Percentiles rank a stretch among this genome's conserved stretches.
phyloP scores from a whole-genome alignment of 2,113 vertebrate species.

The Myotis yumanensis region DNA sequence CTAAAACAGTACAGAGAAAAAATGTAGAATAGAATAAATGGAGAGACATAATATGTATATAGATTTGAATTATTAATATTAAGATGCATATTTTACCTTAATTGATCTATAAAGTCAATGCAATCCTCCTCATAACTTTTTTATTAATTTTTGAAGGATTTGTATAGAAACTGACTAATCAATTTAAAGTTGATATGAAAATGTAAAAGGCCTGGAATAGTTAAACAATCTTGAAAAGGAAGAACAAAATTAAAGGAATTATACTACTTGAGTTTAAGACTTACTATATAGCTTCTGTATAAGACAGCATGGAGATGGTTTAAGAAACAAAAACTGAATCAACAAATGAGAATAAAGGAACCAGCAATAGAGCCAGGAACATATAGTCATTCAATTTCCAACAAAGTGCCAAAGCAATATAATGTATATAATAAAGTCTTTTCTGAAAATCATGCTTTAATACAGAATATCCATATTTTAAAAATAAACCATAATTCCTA shows the following conservation, averaged over 20 bases:
- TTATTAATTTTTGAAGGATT: neutral
- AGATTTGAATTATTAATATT: neutral
- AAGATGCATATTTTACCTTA: neutral
- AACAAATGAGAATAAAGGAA: neutral
- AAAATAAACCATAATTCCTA: neutral
- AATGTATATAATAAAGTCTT: neutral
- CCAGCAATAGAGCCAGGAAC: neutral
- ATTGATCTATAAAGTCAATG: neutral
- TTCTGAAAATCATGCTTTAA: neutral
- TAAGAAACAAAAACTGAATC: neutral
- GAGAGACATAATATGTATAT: neutral
- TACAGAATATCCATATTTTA: neutral
- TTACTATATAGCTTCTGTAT: neutral
- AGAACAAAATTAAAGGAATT: neutral
- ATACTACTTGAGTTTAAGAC: neutral
- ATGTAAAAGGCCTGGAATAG: too few relatives aligned
- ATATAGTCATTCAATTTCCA: neutral
- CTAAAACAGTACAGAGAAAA: neutral
- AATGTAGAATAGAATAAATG: neutral
- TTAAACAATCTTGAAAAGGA: neutral
- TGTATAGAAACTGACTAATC: neutral
- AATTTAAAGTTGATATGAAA: neutral
- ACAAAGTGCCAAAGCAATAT: neutral
- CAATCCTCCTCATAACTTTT: neutral
- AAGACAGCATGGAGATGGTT: neutral